Evolutionary conservation across 2,888 invertebrate genomes (phyloP).

Genomic region (Hymenopus coronatus): DNA sequence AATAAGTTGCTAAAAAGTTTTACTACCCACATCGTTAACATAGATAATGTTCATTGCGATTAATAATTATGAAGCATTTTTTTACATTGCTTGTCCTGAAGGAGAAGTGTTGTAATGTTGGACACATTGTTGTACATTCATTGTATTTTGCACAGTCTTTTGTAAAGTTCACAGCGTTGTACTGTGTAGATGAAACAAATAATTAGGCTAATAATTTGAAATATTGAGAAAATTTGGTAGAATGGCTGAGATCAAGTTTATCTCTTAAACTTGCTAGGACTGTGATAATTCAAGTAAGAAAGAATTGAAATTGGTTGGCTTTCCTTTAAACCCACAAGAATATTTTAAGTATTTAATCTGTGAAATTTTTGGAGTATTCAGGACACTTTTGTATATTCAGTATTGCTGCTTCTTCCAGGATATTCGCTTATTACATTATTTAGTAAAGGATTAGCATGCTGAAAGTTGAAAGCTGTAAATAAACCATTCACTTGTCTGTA

Average conservation of each 20-base stretch:
- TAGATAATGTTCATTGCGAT: no score
- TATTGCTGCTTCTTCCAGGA: neutral
- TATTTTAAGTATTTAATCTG: neutral
- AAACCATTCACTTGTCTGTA: no score
- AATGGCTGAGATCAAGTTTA: neutral
- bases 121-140: neutral
- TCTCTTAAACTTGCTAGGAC: neutral
- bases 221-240: neutral
- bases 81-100: neutral
- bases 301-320: neutral
- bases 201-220: neutral
- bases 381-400: neutral
- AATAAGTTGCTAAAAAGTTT: neutral
- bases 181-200: neutral
- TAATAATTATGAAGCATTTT: neutral
- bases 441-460: no score
- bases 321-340: neutral
- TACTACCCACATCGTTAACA: neutral
- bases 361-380: neutral
- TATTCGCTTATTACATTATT: neutral
- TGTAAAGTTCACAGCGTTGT: neutral
- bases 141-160: neutral
- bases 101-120: neutral
- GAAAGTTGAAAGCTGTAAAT: no score
- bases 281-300: neutral